Conservation (phyloP, 2,888 invertebrate species). For the Aleiodes alternator region DNA sequence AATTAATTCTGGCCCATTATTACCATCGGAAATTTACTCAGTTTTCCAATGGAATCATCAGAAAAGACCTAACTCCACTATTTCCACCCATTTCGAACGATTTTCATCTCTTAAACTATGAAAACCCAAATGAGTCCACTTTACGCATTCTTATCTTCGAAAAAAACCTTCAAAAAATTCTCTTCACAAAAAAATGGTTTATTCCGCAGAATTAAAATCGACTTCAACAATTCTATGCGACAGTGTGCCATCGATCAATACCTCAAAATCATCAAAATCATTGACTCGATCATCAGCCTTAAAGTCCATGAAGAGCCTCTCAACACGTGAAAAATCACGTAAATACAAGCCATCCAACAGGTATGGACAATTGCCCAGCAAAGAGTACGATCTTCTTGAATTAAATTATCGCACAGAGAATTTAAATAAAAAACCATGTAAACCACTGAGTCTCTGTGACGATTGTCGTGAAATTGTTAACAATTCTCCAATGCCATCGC, state of each 20-base stretch:
- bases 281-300: conserved; percentile 39
- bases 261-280: conserved; percentile 44
- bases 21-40: too few species aligned
- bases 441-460: neutral
- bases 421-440: neutral
- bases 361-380: conserved; percentile 57
- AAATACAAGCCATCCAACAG: conserved; percentile 68
- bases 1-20: too few species aligned
- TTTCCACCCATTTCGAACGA: too few species aligned
- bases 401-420: conserved; percentile 10
- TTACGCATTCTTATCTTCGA: too few species aligned
- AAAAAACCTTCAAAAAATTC: too few species aligned
- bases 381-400: conserved; percentile 28
- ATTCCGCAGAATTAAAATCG: conserved; percentile 50
- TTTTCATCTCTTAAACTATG: too few species aligned
- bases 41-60: too few species aligned
- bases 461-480: conserved; percentile 4
- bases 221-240: conserved; percentile 64
- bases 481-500: neutral
- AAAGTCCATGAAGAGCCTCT: conserved; percentile 48
- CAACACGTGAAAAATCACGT: conserved; percentile 58
- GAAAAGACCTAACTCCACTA: too few species aligned
- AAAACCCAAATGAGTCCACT: too few species aligned
- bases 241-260: conserved; percentile 52
- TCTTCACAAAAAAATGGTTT: conserved; percentile 15